A percentile compares a stretch with the other conserved stretches of the same genome.
These are phyloP conservation scores for Oligia fasciuncula DNA, from an alignment of 2,888 invertebrate species.

Conservation along the genomic window DNA sequence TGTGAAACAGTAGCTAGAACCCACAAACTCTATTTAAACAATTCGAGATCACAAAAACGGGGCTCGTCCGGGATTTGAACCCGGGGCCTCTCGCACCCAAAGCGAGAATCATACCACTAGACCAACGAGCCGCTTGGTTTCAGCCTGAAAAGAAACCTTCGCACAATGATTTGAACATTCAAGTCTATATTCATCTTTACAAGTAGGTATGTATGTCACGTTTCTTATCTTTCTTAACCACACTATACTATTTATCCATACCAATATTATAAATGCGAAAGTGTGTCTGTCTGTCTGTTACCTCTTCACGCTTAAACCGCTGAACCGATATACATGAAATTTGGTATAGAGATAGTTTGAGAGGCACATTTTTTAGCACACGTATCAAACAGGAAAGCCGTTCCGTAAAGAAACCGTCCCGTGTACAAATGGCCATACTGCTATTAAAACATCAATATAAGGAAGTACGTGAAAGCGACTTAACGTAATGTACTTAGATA, in stretches of 20 bases:
- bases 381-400: no score
- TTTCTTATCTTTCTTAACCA: background rate
- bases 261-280: no score
- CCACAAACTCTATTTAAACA: background rate
- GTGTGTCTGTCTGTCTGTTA: no score
- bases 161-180: background rate
- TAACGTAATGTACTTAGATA: constrained; percentile 18
- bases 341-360: no score
- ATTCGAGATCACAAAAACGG: constrained; percentile 13
- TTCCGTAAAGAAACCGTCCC: background rate
- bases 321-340: no score
- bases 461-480: constrained; percentile 12
- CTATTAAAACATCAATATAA: constrained; percentile 5
- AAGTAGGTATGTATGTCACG: no score
- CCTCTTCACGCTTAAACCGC: no score
- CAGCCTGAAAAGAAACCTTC: constrained; percentile 25
- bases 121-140: constrained; percentile 47
- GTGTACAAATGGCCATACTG: background rate
- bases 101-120: constrained; percentile 59
- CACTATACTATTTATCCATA: no score
- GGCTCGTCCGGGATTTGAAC: constrained; percentile 60
- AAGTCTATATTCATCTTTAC: background rate
- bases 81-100: constrained; percentile 56
- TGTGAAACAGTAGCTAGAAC: background rate
- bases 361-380: no score